Percentiles rank a stretch among this genome's conserved stretches.
These are phyloP conservation scores for Ephydatia muelleri DNA, from an alignment of 37 sponge, comb jelly and placozoan genomes.

Conservation along the genomic window DNA sequence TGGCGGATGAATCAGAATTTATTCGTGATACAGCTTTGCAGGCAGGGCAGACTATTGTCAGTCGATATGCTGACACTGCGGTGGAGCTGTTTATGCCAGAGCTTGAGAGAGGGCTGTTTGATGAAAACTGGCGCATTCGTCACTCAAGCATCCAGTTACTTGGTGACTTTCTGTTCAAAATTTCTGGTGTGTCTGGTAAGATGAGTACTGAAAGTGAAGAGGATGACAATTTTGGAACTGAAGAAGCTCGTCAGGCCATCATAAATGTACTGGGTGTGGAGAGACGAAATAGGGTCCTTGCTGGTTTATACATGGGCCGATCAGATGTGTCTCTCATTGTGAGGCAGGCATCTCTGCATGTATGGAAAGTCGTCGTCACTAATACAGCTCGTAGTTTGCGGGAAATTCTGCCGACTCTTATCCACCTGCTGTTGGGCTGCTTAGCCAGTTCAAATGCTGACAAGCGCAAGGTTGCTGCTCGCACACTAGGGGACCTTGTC, in stretches of 20 bases:
- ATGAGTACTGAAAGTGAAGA: conserved; percentile 96
- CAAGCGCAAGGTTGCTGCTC: conserved; percentile 89
- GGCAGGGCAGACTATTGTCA: conserved; percentile 89
- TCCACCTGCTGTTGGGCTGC: conserved; percentile 78
- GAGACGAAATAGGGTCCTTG: conserved; percentile 85
- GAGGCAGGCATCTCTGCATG: conserved; percentile 93
- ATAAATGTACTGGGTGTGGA: conserved; percentile 75
- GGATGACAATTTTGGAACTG: conserved; percentile 98
- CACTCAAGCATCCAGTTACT: conserved; percentile 87
- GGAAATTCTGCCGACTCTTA: conserved; percentile 93
- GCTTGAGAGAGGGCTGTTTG: conserved; percentile 81
- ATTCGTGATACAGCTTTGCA: conserved; percentile 89
- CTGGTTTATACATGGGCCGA: conserved; percentile 98
- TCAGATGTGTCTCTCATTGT: conserved; percentile 96
- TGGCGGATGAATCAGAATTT: conserved; percentile 96
- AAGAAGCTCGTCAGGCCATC: conserved; percentile 73
- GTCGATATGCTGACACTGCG: conserved; percentile 86
- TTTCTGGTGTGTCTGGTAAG: conserved; percentile 95
- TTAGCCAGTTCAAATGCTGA: conserved; percentile 84
- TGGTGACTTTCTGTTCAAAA: conserved; percentile 93
- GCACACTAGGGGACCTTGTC: conserved; percentile 93
- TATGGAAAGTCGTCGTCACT: conserved; percentile 98
- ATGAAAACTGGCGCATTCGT: conserved; percentile 98
- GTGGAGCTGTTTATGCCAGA: conserved; percentile 90
- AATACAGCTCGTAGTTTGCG: conserved; percentile 91